These are phyloP conservation scores for Ochlodes sylvanus DNA, from an alignment of 2,888 invertebrate genomes.

Conservation along the genomic window DNA sequence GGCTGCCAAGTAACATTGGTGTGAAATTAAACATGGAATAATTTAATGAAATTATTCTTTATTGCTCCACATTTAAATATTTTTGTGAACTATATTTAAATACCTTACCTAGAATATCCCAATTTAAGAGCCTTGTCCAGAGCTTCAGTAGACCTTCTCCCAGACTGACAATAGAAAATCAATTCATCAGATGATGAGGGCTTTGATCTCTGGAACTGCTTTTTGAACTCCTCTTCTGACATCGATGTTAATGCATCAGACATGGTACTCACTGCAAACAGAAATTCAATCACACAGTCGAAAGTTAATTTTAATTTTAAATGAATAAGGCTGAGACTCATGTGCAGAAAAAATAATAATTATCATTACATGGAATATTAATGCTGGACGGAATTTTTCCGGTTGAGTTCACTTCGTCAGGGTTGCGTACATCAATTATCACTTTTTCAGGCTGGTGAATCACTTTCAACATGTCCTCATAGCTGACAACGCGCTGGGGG, in stretches of 20 bases:
- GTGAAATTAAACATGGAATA: too few relatives aligned
- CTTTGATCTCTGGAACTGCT: constrained; percentile 64
- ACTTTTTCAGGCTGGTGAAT: constrained; percentile 77
- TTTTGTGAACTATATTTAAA: background rate
- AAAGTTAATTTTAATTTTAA: too few relatives aligned
- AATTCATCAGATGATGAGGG: constrained; percentile 70
- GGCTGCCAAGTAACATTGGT: too few relatives aligned
- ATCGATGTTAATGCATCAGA: constrained; percentile 62
- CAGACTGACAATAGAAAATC: constrained; percentile 77
- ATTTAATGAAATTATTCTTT: too few relatives aligned
- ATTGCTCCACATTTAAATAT: too few relatives aligned
- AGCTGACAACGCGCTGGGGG: constrained; percentile 66
- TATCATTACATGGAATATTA: constrained; percentile 88
- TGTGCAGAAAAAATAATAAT: background rate
- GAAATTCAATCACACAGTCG: constrained; percentile 8
- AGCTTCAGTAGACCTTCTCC: constrained; percentile 68
- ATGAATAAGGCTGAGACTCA: too few relatives aligned
- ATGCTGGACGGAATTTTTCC: constrained; percentile 91
- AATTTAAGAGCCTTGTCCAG: constrained; percentile 72
- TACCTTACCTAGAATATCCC: constrained; percentile 58
- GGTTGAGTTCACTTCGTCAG: constrained; percentile 87
- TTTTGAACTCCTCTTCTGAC: constrained; percentile 72
- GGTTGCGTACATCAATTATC: constrained; percentile 91
- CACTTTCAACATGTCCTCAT: constrained; percentile 72
- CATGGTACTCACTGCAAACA: constrained; percentile 64